A percentile compares a stretch with the other conserved stretches of the same genome.
Conservation (phyloP, 2,113 vertebrate species). For the Cryptotis parvus region DNA sequence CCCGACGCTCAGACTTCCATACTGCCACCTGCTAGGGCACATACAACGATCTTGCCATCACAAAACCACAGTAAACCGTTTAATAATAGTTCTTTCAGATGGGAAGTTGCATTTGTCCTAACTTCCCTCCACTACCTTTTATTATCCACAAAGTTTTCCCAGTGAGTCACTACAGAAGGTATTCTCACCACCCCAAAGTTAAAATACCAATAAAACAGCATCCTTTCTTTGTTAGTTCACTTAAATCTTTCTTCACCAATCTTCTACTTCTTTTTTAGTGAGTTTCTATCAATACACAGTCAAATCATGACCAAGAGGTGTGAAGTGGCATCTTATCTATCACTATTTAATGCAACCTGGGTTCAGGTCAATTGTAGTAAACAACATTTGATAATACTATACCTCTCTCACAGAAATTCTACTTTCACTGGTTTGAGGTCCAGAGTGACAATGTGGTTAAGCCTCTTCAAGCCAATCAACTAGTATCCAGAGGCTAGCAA, state of each 20-base stretch:
- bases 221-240: not conserved
- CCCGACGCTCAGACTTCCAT: not conserved
- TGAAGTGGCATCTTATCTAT: not conserved
- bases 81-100: not conserved
- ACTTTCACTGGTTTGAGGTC: not conserved
- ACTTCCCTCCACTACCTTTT: not conserved
- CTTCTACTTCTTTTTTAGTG: not conserved
- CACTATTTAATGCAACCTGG: slow-evolving; percentile 10
- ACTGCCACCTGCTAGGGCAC: not conserved
- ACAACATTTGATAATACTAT: not conserved
- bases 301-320: too few species aligned
- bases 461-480: slow-evolving; percentile 9
- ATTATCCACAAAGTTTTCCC: not conserved
- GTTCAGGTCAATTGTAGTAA: slow-evolving; percentile 23
- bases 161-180: not conserved
- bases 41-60: not conserved
- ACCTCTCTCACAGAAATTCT: not conserved
- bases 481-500: not conserved
- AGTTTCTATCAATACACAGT: too few species aligned
- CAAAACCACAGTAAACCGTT: slow-evolving; percentile 21
- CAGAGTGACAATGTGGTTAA: slow-evolving; percentile 13
- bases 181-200: not conserved
- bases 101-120: not conserved
- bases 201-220: slow-evolving; percentile 16
- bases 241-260: too few species aligned